Percentiles rank a stretch among this genome's conserved stretches.
phyloP scores from a whole-genome alignment of 2,797 vertebrate species.

The Champsocephalus gunnari region DNA sequence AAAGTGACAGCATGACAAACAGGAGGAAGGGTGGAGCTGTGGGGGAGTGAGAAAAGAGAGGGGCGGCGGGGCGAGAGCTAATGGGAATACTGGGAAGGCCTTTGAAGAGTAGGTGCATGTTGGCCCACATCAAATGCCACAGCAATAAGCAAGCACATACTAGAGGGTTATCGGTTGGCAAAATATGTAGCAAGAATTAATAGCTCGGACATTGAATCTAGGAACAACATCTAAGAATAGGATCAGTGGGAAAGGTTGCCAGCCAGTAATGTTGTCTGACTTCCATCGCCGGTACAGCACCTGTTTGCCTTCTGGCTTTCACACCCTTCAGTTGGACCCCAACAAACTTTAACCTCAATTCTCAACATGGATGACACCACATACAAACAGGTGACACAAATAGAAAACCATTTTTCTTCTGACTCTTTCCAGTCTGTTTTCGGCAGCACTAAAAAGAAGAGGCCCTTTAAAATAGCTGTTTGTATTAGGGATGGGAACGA shows the following conservation, averaged over 20 bases:
- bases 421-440: not conserved
- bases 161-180: constrained; percentile 39
- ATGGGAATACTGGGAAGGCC: constrained; percentile 58
- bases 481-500: not conserved
- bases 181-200: constrained; percentile 53
- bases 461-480: not conserved
- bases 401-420: constrained; percentile 9
- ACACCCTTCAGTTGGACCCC: constrained; percentile 32
- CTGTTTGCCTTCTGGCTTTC: constrained; percentile 53
- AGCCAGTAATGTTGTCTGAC: constrained; percentile 14
- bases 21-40: constrained; percentile 42
- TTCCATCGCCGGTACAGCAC: constrained; percentile 27
- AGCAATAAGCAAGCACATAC: constrained; percentile 34
- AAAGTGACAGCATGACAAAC: constrained; percentile 80
- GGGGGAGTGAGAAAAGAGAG: constrained; percentile 40
- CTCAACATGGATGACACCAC: constrained; percentile 12
- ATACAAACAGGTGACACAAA: constrained; percentile 39
- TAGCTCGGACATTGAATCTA: constrained; percentile 28
- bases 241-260: constrained; percentile 26
- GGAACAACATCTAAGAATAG: constrained; percentile 57
- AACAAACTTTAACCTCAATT: constrained; percentile 34
- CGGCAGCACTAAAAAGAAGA: constrained; percentile 1
- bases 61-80: constrained; percentile 14
- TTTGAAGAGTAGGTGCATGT: constrained; percentile 60
- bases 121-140: constrained; percentile 59